Conservation (phyloP, 2,888 invertebrate species). For the Limnephilus rhombicus region DNA sequence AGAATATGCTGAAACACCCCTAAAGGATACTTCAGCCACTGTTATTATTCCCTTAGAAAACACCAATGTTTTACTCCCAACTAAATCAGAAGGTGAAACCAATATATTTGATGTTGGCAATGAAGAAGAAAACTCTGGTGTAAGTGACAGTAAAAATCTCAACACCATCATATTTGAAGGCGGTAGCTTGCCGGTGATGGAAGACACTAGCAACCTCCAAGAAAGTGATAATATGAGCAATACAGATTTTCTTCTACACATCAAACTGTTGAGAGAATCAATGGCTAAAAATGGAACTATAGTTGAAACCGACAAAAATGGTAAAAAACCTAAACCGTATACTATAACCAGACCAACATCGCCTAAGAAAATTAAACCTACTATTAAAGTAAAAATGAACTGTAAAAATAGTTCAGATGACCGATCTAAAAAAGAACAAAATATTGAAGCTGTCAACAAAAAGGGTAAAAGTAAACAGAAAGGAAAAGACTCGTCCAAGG, state of each 20-base stretch:
- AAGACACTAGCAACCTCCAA: not conserved
- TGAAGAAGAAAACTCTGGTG: not conserved
- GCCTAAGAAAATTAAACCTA: conserved; percentile 25
- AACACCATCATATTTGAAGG: not conserved
- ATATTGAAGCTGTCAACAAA: conserved; percentile 34
- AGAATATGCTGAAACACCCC: conserved; percentile 19
- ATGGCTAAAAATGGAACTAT: not conserved
- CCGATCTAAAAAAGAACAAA: conserved; percentile 24
- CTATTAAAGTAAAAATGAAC: conserved; percentile 68
- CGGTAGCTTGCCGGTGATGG: not conserved
- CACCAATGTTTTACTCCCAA: not conserved
- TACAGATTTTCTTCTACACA: conserved; percentile 49
- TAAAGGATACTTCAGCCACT: not conserved
- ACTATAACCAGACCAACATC: not conserved
- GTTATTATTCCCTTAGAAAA: not conserved
- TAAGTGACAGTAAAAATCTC: not conserved
- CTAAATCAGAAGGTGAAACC: not conserved
- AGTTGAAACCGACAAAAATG: not conserved
- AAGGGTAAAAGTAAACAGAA: conserved; percentile 9
- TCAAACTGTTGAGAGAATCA: conserved; percentile 53
- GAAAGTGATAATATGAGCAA: conserved; percentile 44
- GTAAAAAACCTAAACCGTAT: not conserved
- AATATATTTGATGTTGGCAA: not conserved
- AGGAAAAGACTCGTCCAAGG: conserved; percentile 15
- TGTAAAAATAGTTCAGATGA: conserved; percentile 65